A percentile compares a stretch with the other conserved stretches of the same genome.
phyloP scores from a whole-genome alignment of 1,140 invertebrate species.

The Drosophila rufa region DNA sequence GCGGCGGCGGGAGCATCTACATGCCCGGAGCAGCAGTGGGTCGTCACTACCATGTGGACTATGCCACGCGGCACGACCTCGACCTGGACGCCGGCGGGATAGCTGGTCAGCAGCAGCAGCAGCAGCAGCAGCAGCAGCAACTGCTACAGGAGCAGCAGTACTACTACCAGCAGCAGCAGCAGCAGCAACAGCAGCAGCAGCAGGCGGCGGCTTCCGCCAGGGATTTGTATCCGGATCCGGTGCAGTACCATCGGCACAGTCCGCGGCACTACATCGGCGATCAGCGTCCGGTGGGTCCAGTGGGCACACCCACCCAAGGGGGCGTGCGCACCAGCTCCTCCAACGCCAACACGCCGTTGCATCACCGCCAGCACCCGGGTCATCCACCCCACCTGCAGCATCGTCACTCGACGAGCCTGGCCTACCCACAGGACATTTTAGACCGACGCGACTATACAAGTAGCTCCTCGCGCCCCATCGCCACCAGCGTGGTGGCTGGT shows the following conservation, averaged over 20 bases:
- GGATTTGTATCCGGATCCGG: conserved; percentile 78
- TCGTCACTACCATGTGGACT: conserved; percentile 74
- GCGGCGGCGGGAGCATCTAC: conserved; percentile 64
- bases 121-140: conserved; percentile 41
- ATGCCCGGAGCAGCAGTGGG: conserved; percentile 62
- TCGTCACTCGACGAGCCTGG: conserved; percentile 80
- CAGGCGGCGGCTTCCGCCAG: conserved; percentile 41
- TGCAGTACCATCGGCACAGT: conserved; percentile 82
- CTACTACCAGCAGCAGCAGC: conserved; percentile 56
- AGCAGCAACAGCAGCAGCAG: conserved; percentile 41
- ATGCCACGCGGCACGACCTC: conserved; percentile 58
- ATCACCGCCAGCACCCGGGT: conserved; percentile 42
- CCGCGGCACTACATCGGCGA: conserved; percentile 81
- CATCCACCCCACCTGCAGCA: conserved; percentile 49
- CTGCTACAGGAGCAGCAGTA: conserved; percentile 50
- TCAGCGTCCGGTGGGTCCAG: conserved; percentile 66
- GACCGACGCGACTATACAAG: conserved; percentile 85
- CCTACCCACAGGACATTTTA: conserved; percentile 85
- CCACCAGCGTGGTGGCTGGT: conserved; percentile 58
- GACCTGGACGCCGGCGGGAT: conserved; percentile 68
- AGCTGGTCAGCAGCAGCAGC: conserved; percentile 63
- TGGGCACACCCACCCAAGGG: conserved; percentile 65
- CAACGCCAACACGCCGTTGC: conserved; percentile 76
- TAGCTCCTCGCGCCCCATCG: conserved; percentile 65
- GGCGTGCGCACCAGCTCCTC: conserved; percentile 70